phyloP scores from a whole-genome alignment of 2,797 vertebrate species.

The Microctenopoma steveboyesi region DNA sequence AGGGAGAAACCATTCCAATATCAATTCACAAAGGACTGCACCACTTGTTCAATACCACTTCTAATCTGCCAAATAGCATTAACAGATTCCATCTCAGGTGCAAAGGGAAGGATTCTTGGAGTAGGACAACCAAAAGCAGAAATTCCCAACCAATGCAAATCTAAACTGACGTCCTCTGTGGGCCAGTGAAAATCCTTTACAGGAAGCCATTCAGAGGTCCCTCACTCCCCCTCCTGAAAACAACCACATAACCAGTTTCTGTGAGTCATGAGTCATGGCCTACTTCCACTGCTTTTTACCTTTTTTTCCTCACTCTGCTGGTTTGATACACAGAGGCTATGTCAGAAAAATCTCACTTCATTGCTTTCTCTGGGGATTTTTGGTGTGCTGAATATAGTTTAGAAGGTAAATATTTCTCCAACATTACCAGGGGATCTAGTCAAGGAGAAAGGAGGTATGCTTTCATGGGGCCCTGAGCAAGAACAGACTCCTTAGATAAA shows the following conservation, averaged over 20 bases:
- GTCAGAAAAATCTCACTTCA: constrained; percentile 57
- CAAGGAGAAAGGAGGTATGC: constrained; percentile 35
- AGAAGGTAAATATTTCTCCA: constrained; percentile 62
- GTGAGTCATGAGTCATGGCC: constrained; percentile 76
- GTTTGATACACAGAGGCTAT: constrained; percentile 65
- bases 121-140: constrained; percentile 56
- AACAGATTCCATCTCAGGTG: constrained; percentile 65
- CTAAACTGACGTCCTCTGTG: constrained; percentile 70
- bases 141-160: constrained; percentile 63
- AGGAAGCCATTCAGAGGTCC: constrained; percentile 67
- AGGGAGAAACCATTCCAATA: constrained; percentile 50
- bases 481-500: constrained; percentile 54
- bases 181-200: constrained; percentile 65
- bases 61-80: constrained; percentile 68
- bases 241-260: constrained; percentile 63
- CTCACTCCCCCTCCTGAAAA: constrained; percentile 65
- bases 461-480: constrained; percentile 36
- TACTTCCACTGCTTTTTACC: constrained; percentile 70
- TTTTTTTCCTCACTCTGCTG: constrained; percentile 33
- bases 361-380: constrained; percentile 61
- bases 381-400: constrained; percentile 51
- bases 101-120: constrained; percentile 54
- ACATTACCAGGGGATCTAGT: constrained; percentile 48
- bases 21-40: constrained; percentile 62
- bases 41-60: constrained; percentile 59